Conservation (phyloP, 2,797 vertebrate species). For the Orientallactaga sibirica region DNA sequence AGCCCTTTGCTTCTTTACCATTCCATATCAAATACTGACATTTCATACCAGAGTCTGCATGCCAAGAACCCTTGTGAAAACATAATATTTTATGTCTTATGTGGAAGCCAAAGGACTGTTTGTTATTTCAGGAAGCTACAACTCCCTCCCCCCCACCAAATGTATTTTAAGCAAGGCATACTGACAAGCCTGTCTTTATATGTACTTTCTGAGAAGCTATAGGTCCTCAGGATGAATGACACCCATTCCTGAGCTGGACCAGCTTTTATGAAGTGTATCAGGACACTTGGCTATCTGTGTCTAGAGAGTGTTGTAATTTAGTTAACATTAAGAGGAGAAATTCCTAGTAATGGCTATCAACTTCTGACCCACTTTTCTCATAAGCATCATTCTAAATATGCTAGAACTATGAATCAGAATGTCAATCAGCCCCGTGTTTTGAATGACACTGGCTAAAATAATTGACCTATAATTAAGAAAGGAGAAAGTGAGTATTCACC, state of each 20-base stretch:
- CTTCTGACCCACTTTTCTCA: background rate
- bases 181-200: conserved; percentile 56
- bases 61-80: conserved; percentile 82
- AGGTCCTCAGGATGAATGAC: conserved; percentile 71
- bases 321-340: conserved; percentile 77
- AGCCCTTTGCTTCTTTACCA: background rate
- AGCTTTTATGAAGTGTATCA: conserved; percentile 71
- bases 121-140: conserved; percentile 79
- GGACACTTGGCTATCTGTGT: conserved; percentile 57
- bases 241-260: conserved; percentile 51
- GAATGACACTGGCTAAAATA: conserved; percentile 12
- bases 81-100: conserved; percentile 80
- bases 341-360: conserved; percentile 16
- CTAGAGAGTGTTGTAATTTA: conserved; percentile 74
- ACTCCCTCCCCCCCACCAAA: conserved; percentile 22
- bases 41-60: conserved; percentile 75
- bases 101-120: conserved; percentile 76
- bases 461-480: conserved; percentile 11
- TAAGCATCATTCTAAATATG: background rate
- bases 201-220: conserved; percentile 79
- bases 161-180: background rate
- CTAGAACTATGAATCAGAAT: background rate
- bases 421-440: background rate
- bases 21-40: conserved; percentile 61
- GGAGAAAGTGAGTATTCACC: background rate